Base-by-base conservation (phyloP, 1,140 invertebrate species). In the Hyposmocoma kahamanoa region DNA sequence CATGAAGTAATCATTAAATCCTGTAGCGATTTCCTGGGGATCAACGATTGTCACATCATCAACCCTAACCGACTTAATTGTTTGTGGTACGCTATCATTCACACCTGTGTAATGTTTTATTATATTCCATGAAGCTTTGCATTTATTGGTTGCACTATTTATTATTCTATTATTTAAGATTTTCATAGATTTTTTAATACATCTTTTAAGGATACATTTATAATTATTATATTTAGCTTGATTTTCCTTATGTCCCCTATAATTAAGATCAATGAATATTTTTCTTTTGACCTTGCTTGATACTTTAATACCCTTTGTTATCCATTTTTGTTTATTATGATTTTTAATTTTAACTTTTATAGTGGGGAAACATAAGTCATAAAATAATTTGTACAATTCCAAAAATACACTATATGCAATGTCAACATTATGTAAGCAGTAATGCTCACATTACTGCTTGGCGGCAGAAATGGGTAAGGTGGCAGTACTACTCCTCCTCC, bases 291-390 rank as follows among this genome's bases (percentile, higher is more conserved):
- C 18, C 9, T 41, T 48, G 20, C 36, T 26, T 21, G 36, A 48
- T 1, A 8, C 10, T 26, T 21, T 19, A 19, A 48, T 41, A 10
- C 46, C 46, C n/a, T 19, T 26, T 0, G 46, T 28, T 28, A 48
- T 15, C 46, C 46, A 48, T 41, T 19, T 48, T 2, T 15, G 2
- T 30, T 41, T 48, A 19, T 28, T 42, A 4, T 10, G 4, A 28
- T 10, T 30, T 4, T 8, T 48, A 0, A 48, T 30, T 24, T 10
- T 48, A 5, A 48, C 18, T 28, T 13, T 20, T 11, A 20, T 48
- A 9, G 28, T 11, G n/a, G 46, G 46, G 13, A 48, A 48, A 4
- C 36, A 48, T 19, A 48, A 18, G 17, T 48, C 24, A 13, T 48
- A 48, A 0, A 48, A 17, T 3, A 48, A 21, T n/a, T n/a, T 20